phyloP scores from a whole-genome alignment of 1,140 invertebrate species.

The Dinoponera quadriceps region DNA sequence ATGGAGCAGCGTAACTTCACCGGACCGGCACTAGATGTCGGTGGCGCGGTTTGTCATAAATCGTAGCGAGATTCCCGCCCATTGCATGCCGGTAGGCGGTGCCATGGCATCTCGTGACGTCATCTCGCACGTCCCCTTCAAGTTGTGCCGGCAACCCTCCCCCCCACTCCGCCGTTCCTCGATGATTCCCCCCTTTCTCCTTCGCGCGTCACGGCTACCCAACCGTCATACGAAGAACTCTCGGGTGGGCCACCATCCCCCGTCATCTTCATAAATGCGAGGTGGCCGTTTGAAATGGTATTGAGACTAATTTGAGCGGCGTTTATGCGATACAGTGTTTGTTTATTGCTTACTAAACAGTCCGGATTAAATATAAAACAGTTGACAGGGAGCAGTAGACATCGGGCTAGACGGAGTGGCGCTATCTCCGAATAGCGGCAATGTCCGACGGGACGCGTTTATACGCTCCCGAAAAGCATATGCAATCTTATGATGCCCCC shows the following conservation, averaged over 20 bases:
- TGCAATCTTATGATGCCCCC: background rate
- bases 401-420: conserved; percentile 84
- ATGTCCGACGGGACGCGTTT: conserved; percentile 64
- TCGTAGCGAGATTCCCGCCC: conserved; percentile 84
- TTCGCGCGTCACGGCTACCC: background rate
- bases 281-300: conserved; percentile 84
- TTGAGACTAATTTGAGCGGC: conserved; percentile 85
- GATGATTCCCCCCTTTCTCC: conserved; percentile 9
- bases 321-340: conserved; percentile 84
- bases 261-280: conserved; percentile 85
- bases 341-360: conserved; percentile 85
- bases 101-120: conserved; percentile 77
- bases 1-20: conserved; percentile 66
- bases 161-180: conserved; percentile 46
- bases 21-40: conserved; percentile 82
- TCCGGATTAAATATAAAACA: conserved; percentile 85
- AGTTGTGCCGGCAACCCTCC: conserved; percentile 52
- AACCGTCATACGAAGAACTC: conserved; percentile 61
- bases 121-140: conserved; percentile 68
- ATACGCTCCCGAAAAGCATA: conserved; percentile 20
- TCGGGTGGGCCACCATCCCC: conserved; percentile 81
- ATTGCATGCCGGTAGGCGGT: conserved; percentile 82
- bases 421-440: conserved; percentile 69
- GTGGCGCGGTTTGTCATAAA: conserved; percentile 80
- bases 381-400: conserved; percentile 83